Conservation (phyloP, 2,113 vertebrate species). For the Macheiramphus alcinus region DNA sequence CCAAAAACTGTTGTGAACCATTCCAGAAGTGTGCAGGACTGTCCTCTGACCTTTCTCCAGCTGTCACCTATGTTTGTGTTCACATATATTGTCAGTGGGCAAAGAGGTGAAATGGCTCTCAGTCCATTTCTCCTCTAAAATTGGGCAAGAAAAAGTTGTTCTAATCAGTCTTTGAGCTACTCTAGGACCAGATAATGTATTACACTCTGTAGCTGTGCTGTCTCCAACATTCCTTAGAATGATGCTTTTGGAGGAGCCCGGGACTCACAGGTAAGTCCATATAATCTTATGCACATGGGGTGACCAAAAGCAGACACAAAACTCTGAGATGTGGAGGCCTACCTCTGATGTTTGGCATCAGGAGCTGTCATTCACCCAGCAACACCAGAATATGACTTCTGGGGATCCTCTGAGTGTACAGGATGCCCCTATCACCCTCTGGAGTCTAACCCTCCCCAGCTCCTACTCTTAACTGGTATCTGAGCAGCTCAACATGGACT, state of each 20-base stretch:
- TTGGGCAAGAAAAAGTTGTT: neutral
- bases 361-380: neutral
- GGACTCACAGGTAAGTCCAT: neutral
- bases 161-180: neutral
- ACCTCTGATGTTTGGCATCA: neutral
- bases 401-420: neutral
- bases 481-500: neutral
- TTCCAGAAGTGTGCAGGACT: neutral
- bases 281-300: neutral
- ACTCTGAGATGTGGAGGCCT: neutral
- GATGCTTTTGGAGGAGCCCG: neutral
- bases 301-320: neutral
- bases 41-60: neutral
- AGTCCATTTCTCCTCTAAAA: neutral
- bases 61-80: neutral
- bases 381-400: neutral
- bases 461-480: neutral
- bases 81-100: rapidly evolving
- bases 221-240: neutral
- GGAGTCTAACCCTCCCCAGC: neutral
- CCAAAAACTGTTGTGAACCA: neutral
- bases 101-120: neutral
- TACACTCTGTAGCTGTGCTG: neutral
- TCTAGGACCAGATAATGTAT: neutral
- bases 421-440: neutral